Percentiles rank a stretch among this genome's conserved stretches.
Evolutionary conservation across 2,888 invertebrate species (phyloP).

Genomic region (Drosophila anomelani): DNA sequence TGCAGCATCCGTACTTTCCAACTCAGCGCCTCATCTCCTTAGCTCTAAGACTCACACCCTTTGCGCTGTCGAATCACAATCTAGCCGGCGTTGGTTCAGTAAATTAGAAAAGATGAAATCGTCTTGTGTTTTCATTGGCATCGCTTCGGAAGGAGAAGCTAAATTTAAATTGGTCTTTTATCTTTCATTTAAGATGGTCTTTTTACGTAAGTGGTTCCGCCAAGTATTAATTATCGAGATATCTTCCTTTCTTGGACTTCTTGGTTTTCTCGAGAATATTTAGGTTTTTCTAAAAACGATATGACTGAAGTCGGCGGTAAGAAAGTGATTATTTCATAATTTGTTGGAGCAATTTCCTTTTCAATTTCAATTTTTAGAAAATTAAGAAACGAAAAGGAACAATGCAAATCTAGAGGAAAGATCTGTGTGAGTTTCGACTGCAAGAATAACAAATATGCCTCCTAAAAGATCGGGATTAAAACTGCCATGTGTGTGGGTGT

Average conservation of each 20-base stretch:
- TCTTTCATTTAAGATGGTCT: neutral
- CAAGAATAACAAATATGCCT: neutral
- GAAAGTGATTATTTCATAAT: neutral
- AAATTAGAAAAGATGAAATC: conserved; percentile 7
- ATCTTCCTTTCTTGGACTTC: too few relatives aligned
- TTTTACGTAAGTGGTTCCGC: neutral
- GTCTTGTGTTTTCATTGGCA: neutral
- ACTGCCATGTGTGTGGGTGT: neutral
- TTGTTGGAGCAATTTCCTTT: neutral
- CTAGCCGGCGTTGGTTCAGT: conserved; percentile 7
- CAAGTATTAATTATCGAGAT: too few relatives aligned
- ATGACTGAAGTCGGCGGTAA: neutral
- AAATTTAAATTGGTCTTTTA: too few relatives aligned
- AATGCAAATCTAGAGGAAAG: neutral
- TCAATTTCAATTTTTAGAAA: neutral
- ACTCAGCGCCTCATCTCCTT: conserved; percentile 27
- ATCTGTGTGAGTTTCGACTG: neutral
- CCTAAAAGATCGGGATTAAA: neutral
- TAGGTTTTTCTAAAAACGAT: too few relatives aligned
- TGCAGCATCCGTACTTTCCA: conserved; percentile 7
- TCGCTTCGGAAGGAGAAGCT: neutral
- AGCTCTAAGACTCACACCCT: conserved; percentile 15
- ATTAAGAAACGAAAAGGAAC: neutral
- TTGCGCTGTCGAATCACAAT: conserved; percentile 9
- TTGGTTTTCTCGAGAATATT: too few relatives aligned